These are phyloP conservation scores for Triplophysa siluroides DNA, from an alignment of 2,113 vertebrate genomes.

Conservation along the genomic window DNA sequence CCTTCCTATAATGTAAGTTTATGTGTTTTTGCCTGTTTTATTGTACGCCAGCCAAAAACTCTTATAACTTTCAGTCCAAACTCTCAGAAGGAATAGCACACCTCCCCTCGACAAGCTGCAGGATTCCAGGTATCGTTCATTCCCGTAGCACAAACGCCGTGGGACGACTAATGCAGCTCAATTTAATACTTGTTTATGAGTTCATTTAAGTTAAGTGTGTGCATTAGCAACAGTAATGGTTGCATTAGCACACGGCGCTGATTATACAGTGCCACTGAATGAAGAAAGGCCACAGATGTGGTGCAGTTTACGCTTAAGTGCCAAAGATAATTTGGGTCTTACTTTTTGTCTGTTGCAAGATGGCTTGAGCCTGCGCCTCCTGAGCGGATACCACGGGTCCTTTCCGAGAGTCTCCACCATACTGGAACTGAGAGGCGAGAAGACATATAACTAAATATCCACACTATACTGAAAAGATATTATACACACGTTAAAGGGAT, in stretches of 20 bases:
- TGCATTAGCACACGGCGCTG: background rate
- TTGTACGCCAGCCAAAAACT: background rate
- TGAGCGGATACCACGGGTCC: slow-evolving; percentile 84
- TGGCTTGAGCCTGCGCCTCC: slow-evolving; percentile 87
- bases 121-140: background rate
- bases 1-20: background rate
- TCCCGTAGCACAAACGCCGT: background rate
- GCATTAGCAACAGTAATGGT: background rate
- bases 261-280: background rate
- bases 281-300: background rate
- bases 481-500: too few relatives aligned
- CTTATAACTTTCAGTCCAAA: background rate
- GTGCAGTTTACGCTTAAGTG: slow-evolving; percentile 1
- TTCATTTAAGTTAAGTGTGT: background rate
- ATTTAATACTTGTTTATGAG: background rate
- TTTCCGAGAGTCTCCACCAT: slow-evolving; percentile 78
- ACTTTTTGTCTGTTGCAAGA: slow-evolving; percentile 88
- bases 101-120: background rate
- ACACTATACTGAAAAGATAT: too few relatives aligned
- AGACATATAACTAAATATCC: background rate
- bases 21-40: background rate
- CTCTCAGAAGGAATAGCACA: background rate
- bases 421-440: slow-evolving; percentile 78
- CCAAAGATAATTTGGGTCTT: slow-evolving; percentile 2
- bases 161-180: background rate